Conservation (phyloP, 1,140 invertebrate genomes). For the Theocolax elegans region DNA sequence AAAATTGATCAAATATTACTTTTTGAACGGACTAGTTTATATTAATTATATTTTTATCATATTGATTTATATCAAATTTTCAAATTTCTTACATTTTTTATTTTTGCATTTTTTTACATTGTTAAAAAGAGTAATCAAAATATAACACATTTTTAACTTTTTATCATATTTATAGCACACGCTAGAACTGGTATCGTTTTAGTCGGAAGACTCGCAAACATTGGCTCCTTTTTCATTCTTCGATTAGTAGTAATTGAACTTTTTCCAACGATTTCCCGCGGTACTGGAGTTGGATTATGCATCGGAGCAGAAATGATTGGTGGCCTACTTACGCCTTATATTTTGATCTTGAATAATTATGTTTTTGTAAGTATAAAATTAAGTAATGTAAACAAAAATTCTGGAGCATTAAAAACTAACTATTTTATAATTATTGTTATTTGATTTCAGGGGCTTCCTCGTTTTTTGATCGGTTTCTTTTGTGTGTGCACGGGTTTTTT, state of each 20-base stretch:
- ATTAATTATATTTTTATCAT: no score
- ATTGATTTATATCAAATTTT: not conserved
- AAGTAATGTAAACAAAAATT: not conserved
- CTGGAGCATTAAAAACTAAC: no score
- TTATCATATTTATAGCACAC: slow-evolving; percentile 40
- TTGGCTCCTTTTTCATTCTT: slow-evolving; percentile 51
- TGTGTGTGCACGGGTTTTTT: slow-evolving; percentile 70
- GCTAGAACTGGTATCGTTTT: slow-evolving; percentile 50
- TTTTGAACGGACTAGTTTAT: no score
- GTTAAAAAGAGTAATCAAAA: no score
- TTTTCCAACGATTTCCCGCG: slow-evolving; percentile 62
- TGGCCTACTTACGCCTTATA: slow-evolving; percentile 56
- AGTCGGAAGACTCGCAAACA: slow-evolving; percentile 53
- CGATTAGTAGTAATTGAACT: slow-evolving; percentile 59
- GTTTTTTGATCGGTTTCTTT: slow-evolving; percentile 43
- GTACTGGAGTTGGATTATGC: slow-evolving; percentile 58
- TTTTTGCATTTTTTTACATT: not conserved
- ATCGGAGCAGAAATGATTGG: slow-evolving; percentile 57
- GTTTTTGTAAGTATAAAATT: not conserved
- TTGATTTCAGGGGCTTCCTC: slow-evolving; percentile 24
- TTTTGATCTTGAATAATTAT: slow-evolving; percentile 41
- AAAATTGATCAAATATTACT: no score
- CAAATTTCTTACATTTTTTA: no score
- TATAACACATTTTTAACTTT: no score
- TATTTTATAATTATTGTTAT: no score